phyloP scores from a whole-genome alignment of 2,797 vertebrate species.

The Sphaeramia orbicularis region DNA sequence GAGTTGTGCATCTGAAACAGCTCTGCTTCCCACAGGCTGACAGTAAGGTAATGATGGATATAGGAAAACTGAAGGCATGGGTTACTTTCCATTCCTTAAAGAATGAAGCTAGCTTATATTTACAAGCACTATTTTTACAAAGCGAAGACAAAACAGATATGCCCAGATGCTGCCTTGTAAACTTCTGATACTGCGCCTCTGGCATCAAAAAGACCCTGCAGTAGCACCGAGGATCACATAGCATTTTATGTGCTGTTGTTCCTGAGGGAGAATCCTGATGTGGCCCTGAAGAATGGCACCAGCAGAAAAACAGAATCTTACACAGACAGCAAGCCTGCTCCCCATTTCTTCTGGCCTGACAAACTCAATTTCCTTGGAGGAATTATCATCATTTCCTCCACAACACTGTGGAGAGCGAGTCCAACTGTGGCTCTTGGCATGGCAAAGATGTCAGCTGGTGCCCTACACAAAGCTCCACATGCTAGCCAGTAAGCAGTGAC shows the following conservation, averaged over 20 bases:
- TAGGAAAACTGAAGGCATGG: slow-evolving; percentile 17
- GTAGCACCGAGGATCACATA: slow-evolving; percentile 11
- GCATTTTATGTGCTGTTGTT: slow-evolving; percentile 32
- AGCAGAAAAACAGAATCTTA: slow-evolving; percentile 22
- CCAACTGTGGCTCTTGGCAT: slow-evolving; percentile 43
- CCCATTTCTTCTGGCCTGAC: slow-evolving; percentile 32
- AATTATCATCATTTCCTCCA: slow-evolving; percentile 44
- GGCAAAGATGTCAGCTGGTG: slow-evolving; percentile 34
- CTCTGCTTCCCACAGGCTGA: slow-evolving; percentile 39
- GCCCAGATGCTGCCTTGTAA: slow-evolving; percentile 14
- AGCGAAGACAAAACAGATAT: slow-evolving; percentile 22
- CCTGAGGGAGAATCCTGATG: slow-evolving; percentile 31
- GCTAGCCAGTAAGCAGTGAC: slow-evolving; percentile 36
- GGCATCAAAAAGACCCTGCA: slow-evolving; percentile 27
- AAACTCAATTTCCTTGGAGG: slow-evolving; percentile 37
- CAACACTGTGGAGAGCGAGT: slow-evolving; percentile 14
- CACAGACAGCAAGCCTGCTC: slow-evolving; percentile 26
- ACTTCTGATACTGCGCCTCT: slow-evolving; percentile 29
- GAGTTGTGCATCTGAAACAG: slow-evolving; percentile 21
- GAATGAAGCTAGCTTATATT: slow-evolving; percentile 22
- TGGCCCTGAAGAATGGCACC: slow-evolving; percentile 16
- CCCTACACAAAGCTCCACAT: slow-evolving; percentile 36
- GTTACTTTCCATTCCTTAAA: slow-evolving; percentile 20
- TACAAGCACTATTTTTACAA: slow-evolving; percentile 14
- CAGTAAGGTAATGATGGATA: slow-evolving; percentile 29